Evolutionary conservation across 64 coral and sea anemone species (phyloP).

Genomic region (Acropora yongei): DNA sequence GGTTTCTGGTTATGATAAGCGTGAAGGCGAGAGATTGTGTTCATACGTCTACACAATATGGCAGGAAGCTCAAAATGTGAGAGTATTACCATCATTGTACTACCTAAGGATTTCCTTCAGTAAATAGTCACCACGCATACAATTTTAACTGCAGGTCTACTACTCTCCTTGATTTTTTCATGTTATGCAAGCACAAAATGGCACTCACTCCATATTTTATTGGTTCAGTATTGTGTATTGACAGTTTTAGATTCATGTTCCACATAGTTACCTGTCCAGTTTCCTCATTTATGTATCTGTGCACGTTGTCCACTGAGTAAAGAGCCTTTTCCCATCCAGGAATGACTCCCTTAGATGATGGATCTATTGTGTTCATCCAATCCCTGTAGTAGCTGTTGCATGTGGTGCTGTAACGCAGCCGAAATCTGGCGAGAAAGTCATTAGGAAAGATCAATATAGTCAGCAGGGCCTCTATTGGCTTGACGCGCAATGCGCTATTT

Average conservation of each 20-base stretch:
- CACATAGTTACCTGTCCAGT: conserved; percentile 65
- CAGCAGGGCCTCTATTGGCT: too few relatives aligned
- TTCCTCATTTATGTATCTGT: conserved; percentile 72
- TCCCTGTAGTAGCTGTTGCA: conserved; percentile 97
- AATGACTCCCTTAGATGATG: conserved; percentile 65
- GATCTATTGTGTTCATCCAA: conserved; percentile 77
- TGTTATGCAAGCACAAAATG: background rate
- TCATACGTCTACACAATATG: too few relatives aligned
- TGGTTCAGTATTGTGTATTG: background rate
- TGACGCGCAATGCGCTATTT: too few relatives aligned
- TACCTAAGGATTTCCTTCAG: background rate
- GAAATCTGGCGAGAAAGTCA: conserved; percentile 54
- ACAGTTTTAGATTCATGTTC: background rate
- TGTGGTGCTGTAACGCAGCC: conserved; percentile 90
- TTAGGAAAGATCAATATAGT: too few relatives aligned
- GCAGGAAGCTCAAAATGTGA: background rate
- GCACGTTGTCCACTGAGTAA: conserved; percentile 79
- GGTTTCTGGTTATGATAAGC: too few relatives aligned
- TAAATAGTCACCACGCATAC: background rate
- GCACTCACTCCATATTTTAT: background rate
- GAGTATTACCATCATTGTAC: background rate
- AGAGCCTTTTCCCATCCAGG: conserved; percentile 87
- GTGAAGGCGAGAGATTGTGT: too few relatives aligned
- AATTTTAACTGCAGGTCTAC: background rate
- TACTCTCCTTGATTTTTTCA: background rate